Base-by-base conservation (phyloP, 2,113 vertebrate species). In the Macroglossus sobrinus region DNA sequence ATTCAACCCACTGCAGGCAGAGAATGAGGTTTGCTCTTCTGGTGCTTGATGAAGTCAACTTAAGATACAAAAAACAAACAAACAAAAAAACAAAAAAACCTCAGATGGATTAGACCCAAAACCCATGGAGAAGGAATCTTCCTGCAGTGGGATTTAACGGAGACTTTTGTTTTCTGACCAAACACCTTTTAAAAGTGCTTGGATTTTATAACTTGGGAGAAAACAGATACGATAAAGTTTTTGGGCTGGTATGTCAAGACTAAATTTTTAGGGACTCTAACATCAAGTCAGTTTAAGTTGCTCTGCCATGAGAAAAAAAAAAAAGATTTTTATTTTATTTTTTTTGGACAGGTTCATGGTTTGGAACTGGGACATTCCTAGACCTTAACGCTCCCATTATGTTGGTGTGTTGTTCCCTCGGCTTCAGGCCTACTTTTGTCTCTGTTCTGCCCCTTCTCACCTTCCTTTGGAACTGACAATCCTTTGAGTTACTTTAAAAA, bases 141-240 rank as follows among this genome's bases (percentile, higher is more conserved):
- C 45, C 22, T 22, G 8, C 26, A 40, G 5, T 69, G 50, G 78
- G 6, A 53, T 75, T 71, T 81, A 85, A 66, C 3, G 72, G 53
- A 21, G 30, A 33, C 2, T 64, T 75, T 55, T n/a, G 30, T 28
- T 57, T 63, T 57, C 66, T 24, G 24, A 28, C 24, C 55, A 76
- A 81, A 71, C 7, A 64, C n/a, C 53, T 81, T 86, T 96, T 45
- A 74, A 75, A 94, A 69, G 66, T 82, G 30, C 57, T 95, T 89
- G 24, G 38, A 47, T 57, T 91, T 66, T 87, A 61, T 63, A 74
- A 71, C 57, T 50, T 50, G n/a, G 40, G 30, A 13, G 2, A 28
- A 45, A 84, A 53, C 18, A 50, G 18, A 35, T 78, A 30, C 35
- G 63, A 4, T 45, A 24, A n/a, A 59, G 8, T 81, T 94, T 35